Base-by-base conservation (phyloP, 2,888 invertebrate species). In the Physocephala rufipes region DNA sequence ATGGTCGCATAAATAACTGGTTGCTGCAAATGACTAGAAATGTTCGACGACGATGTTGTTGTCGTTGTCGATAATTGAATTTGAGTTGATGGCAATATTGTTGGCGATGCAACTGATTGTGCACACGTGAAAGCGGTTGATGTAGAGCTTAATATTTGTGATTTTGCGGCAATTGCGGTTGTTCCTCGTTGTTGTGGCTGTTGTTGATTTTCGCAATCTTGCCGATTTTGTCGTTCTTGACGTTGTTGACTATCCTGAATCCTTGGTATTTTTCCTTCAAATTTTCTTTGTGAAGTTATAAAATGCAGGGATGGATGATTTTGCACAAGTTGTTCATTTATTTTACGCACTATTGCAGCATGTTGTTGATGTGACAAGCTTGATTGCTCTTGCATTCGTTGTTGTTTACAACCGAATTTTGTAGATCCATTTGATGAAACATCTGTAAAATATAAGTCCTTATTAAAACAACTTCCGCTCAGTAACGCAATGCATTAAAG, bases 251-350 rank as follows among this genome's bases (percentile, higher is more conserved):
- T 82, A 74, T 68, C 51, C 24, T 62, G 62, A 36, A 85, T 77
- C 77, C 82, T 84, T 77, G 86, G 86, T 78, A 86, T 86, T 80
- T 84, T 85, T 43, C 86, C 86, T 74, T 86, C 86, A 73, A 86
- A 86, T 80, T 86, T 86, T 51, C 85, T 84, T 19, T 80, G 76
- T 66, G 82, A 81, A 78, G 82, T 83, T 76, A 84, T 82, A 65
- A 85, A 83, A 73, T 82, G 82, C 74, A 86, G 78, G 72, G 81
- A 78, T 43, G 81, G 84, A 77, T 81, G 80, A 67, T 80, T 79
- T 73, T 76, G 76, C 71, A 78, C 71, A 70, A 80, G 72, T 75
- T 80, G 79, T 63, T 82, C 80, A 75, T 79, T 80, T 71, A 81
- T 74, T 75, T 82, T 68, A 64, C 79, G 81, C 73, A 78, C 74